Base-by-base conservation (phyloP, 2,797 vertebrate species). In the Meda fulgida region DNA sequence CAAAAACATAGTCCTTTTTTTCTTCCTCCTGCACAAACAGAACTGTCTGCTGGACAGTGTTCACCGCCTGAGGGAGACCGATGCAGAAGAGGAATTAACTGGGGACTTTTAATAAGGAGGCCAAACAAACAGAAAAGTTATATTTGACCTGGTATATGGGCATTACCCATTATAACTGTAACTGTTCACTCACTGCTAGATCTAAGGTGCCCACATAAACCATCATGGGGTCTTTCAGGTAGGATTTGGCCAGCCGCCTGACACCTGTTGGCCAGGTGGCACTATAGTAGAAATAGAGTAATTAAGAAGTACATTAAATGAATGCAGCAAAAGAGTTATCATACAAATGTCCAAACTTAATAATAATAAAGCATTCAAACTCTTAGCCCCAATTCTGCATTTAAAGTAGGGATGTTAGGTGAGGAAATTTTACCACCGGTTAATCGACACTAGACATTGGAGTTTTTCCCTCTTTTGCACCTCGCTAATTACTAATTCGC, bases 261-360 rank as follows among this genome's bases (percentile, higher is more conserved):
- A 99, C 98, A 77, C 96, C 96, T 0, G 92, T 89, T 73, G 98
- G 98, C 98, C 98, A 99, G 0, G 98, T 99, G 81, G 98, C 98
- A 92, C 98, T 99, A 84, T 89, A 16, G 73, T 43, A 77, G 48
- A 72, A 83, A 78, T 18, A 23, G 21, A 76, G 48, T n/a, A n/a
- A n/a, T n/a, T n/a, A n/a, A 80, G 31, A 48, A 75, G 13, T 3
- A 71, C 18, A 85, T 3, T 34, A 13, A 14, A 65, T 19, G 16
- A 14, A 34, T 2, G 13, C n/a, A 73, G 31, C 38, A 31, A 34
- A 77, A 43, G 19, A 53, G 19, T 66, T 43, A 84, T 34, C 5
- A 72, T 13, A 31, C n/a, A n/a, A 38, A 67, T 60, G 26, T 10
- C 7, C 26, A 73, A 78, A 73, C 48, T 48, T 51, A 5, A 51